Conservation (phyloP, 1,140 invertebrate genomes). For the Aphelenchoides fujianensis region DNA sequence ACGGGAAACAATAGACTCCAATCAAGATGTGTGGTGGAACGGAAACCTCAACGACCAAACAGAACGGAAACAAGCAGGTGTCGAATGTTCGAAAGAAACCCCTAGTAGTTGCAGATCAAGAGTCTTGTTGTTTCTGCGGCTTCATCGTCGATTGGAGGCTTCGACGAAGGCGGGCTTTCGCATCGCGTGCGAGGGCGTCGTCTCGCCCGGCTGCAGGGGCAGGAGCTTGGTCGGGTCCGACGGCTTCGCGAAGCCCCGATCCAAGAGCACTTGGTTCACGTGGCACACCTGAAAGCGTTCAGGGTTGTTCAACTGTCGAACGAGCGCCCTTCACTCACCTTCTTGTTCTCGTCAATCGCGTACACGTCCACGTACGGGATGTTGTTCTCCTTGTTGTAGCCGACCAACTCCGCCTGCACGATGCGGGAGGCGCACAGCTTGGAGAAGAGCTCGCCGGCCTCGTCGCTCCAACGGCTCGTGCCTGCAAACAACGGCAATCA, state of each 20-base stretch:
- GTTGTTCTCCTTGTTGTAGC: conserved; percentile 38
- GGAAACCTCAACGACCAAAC: background rate
- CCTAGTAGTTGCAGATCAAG: background rate
- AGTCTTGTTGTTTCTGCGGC: background rate
- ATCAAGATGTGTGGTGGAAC: too few species aligned
- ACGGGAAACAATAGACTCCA: too few species aligned
- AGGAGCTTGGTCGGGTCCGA: conserved; percentile 38
- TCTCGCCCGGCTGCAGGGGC: background rate
- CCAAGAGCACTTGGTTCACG: conserved; percentile 44
- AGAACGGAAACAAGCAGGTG: background rate
- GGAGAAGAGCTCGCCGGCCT: conserved; percentile 47
- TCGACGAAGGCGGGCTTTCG: background rate
- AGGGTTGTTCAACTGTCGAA: background rate
- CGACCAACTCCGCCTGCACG: conserved; percentile 46
- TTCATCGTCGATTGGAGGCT: background rate
- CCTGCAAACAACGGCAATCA: conserved; percentile 62
- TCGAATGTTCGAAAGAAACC: conserved; percentile 1
- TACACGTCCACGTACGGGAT: conserved; percentile 46
- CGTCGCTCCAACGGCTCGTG: conserved; percentile 41
- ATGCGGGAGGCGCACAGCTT: conserved; percentile 42
- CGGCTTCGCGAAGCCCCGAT: conserved; percentile 38
- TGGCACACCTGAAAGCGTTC: conserved; percentile 38
- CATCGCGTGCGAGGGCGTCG: background rate
- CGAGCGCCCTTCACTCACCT: conserved; percentile 20
- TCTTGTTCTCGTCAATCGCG: conserved; percentile 46